A percentile compares a stretch with the other conserved stretches of the same genome.
phyloP scores from a whole-genome alignment of 1,140 invertebrate genomes.

The Paracyclopina nana region DNA sequence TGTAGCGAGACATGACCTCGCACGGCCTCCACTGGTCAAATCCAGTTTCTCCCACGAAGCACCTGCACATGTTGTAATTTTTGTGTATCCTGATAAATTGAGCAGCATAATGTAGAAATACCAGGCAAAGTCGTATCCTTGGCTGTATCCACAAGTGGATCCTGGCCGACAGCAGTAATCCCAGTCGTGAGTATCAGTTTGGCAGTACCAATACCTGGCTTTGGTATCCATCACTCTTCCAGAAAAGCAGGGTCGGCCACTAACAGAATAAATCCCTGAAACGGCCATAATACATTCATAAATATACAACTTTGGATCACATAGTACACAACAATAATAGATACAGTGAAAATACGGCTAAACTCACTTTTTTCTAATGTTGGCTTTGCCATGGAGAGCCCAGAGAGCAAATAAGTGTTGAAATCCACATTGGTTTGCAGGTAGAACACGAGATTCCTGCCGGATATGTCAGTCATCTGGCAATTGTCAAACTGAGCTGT shows the following conservation, averaged over 20 bases:
- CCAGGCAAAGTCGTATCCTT: neutral
- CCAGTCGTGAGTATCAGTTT: neutral
- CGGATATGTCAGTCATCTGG: no score
- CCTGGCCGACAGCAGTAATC: neutral
- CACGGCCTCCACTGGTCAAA: constrained; percentile 2
- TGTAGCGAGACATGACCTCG: neutral
- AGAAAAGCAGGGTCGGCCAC: neutral
- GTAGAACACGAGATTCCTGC: no score
- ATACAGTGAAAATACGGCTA: no score
- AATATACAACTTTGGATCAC: no score
- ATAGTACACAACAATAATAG: no score
- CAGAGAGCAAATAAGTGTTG: no score
- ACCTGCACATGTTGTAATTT: neutral
- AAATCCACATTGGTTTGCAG: no score
- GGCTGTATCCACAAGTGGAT: neutral
- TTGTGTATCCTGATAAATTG: neutral
- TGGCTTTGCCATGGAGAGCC: no score
- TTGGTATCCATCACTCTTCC: neutral
- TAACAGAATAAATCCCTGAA: neutral
- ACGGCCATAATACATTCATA: no score
- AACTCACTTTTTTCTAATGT: no score
- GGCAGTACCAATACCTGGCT: neutral
- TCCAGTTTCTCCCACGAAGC: neutral
- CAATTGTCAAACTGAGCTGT: no score
- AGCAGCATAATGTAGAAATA: neutral